phyloP scores from a whole-genome alignment of 35 echinoderm and acorn worm species.

The Ptychodera flava region DNA sequence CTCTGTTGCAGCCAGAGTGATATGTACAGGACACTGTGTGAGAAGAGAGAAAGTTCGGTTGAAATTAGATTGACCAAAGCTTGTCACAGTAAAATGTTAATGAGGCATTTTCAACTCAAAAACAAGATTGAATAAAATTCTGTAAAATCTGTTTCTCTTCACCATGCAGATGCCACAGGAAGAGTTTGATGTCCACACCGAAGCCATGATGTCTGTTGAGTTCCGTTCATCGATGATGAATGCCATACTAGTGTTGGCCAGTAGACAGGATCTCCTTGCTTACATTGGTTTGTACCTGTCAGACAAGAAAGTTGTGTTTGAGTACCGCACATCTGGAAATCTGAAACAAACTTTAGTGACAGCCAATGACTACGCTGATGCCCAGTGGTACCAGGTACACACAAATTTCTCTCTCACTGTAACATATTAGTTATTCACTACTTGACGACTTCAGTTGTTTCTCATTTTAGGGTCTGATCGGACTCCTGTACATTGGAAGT shows the following conservation, averaged over 20 bases:
- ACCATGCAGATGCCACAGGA: constrained; percentile 48
- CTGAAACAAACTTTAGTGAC: constrained; percentile 53
- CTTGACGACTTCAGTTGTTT: too few species aligned
- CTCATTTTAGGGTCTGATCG: too few species aligned
- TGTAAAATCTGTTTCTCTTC: too few species aligned
- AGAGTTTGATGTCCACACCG: constrained; percentile 41
- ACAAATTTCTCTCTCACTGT: background rate
- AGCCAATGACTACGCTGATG: constrained; percentile 43
- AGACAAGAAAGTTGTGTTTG: constrained; percentile 56
- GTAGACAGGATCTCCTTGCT: constrained; percentile 68
- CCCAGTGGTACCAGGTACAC: constrained; percentile 73
- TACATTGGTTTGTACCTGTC: constrained; percentile 74
- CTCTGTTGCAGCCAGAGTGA: too few species aligned
- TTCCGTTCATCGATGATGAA: constrained; percentile 66
- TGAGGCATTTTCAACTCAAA: too few species aligned
- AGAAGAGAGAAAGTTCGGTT: too few species aligned
- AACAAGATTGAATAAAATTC: too few species aligned
- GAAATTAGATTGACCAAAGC: too few species aligned
- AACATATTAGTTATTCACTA: too few species aligned
- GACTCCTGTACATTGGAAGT: too few species aligned
- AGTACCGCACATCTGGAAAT: constrained; percentile 82
- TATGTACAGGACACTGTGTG: too few species aligned
- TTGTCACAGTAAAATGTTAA: too few species aligned
- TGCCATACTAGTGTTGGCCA: constrained; percentile 49
- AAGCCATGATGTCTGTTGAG: constrained; percentile 49